Base-by-base conservation (phyloP, 2,113 vertebrate genomes). In the Proterorhinus semilunaris region DNA sequence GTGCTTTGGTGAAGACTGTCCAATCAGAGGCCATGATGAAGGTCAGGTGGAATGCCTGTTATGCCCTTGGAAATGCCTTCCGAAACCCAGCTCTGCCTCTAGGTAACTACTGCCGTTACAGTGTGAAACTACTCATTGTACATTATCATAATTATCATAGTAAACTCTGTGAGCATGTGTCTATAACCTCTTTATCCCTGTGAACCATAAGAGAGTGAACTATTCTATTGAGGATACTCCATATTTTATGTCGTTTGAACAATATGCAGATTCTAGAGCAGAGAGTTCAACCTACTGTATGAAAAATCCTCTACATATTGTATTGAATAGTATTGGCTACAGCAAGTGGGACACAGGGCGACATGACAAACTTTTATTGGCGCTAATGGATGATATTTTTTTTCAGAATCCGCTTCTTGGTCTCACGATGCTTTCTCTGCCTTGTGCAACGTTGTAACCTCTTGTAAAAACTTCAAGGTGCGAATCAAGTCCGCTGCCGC, bases 401-500 rank as follows among this genome's bases (percentile, higher is more conserved):
- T 3, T 7, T 55, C 63, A 99, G 98, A 95, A 52, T 92, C 93
- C 4, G 94, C 96, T 13, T 62, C 83, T 0, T 99, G 96, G 97
- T 93, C 94, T 1, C 62, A 79, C 0, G 93, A 96, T 1, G 96
- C 95, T 0, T 98, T 95, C 53, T 72, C 83, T 0, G 92, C 95
- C 0, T 93, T 99, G 51, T 96, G 95, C 10, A 88, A 92, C 0
- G 96, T 95, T 0, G 95, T 99, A 53, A 95, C 93, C 1, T 96
- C 96, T 21, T 98, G 97, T 85, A 96, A 96, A 87, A 99, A 99
- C 87, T 98, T 98, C 77, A 99, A 99, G 85, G 97, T 99, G 13
- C 93, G 97, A 7, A 98, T 99, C 90, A 95, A 97, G 71, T 98
- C 98, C 0, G 97, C 98, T 0, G 92, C 94, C 1, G 98, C 98